Evolutionary conservation across 2,797 vertebrate species (phyloP).

Genomic region (Oreonectes daqikongensis): DNA sequence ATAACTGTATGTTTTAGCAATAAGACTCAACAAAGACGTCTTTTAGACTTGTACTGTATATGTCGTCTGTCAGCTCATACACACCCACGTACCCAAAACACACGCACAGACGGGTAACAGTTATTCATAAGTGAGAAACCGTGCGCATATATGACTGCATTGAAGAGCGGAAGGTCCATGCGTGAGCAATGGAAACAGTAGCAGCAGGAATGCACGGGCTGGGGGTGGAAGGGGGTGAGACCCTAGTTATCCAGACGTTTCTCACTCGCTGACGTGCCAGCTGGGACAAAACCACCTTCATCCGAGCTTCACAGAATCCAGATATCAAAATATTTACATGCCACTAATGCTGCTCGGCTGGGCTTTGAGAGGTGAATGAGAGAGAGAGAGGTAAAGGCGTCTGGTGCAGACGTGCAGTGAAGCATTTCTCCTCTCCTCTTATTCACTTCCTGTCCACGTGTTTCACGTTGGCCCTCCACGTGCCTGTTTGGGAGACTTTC

Average conservation of each 20-base stretch:
- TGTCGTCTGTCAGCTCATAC: constrained; percentile 17
- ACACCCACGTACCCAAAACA: background rate
- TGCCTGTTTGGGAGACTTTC: constrained; percentile 45
- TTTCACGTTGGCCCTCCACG: constrained; percentile 69
- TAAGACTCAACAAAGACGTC: constrained; percentile 10
- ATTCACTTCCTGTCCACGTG: constrained; percentile 54
- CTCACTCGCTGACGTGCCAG: constrained; percentile 55
- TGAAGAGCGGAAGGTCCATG: background rate
- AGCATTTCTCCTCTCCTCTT: constrained; percentile 65
- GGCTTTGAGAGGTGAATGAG: constrained; percentile 55
- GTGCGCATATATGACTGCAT: background rate
- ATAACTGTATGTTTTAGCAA: background rate
- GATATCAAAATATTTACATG: constrained; percentile 52
- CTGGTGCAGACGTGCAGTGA: constrained; percentile 62
- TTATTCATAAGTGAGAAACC: constrained; percentile 29
- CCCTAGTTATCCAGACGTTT: constrained; percentile 44
- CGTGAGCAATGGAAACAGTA: constrained; percentile 9
- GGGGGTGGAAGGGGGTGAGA: background rate
- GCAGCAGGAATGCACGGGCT: constrained; percentile 4
- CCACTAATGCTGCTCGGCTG: constrained; percentile 34
- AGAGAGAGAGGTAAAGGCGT: constrained; percentile 51
- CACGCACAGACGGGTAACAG: background rate
- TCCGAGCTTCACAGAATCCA: constrained; percentile 50
- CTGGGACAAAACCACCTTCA: constrained; percentile 55
- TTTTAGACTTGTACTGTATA: constrained; percentile 16